phyloP scores from a whole-genome alignment of 2,113 vertebrate genomes.

The Anser brachyrhynchus region DNA sequence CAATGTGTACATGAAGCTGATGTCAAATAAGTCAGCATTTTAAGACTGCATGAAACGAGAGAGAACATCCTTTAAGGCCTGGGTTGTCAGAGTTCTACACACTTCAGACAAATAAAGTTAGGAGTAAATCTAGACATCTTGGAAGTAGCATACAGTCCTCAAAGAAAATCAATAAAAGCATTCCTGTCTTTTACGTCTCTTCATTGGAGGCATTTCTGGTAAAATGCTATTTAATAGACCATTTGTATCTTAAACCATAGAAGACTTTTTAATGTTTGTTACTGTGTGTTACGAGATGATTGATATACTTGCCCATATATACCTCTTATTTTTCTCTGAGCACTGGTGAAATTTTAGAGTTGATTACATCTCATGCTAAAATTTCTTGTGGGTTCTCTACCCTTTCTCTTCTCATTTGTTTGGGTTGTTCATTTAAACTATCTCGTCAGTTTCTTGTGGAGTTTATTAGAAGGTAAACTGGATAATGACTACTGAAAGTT shows the following conservation, averaged over 20 bases:
- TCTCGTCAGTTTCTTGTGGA: neutral
- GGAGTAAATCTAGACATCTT: fast-evolving
- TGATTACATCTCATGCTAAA: neutral
- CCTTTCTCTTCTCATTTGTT: neutral
- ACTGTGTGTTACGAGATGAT: neutral
- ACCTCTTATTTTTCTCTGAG: neutral
- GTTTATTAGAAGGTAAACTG: neutral
- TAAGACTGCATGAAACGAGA: neutral
- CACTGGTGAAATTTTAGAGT: neutral
- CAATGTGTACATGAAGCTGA: neutral
- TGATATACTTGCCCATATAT: neutral
- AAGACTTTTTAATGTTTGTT: neutral
- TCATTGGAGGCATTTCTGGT: neutral
- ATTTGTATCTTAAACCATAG: neutral
- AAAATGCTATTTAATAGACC: neutral
- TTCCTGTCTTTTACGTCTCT: neutral
- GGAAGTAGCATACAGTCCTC: neutral
- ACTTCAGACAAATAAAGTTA: neutral
- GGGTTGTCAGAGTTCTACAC: neutral
- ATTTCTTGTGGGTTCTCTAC: neutral
- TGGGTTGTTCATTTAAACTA: neutral
- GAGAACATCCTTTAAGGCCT: neutral
- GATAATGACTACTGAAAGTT: neutral
- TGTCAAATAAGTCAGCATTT: neutral
- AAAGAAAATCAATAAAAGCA: too few species aligned